phyloP scores from a whole-genome alignment of 2,797 vertebrate genomes.

The Sorex maritimensis region DNA sequence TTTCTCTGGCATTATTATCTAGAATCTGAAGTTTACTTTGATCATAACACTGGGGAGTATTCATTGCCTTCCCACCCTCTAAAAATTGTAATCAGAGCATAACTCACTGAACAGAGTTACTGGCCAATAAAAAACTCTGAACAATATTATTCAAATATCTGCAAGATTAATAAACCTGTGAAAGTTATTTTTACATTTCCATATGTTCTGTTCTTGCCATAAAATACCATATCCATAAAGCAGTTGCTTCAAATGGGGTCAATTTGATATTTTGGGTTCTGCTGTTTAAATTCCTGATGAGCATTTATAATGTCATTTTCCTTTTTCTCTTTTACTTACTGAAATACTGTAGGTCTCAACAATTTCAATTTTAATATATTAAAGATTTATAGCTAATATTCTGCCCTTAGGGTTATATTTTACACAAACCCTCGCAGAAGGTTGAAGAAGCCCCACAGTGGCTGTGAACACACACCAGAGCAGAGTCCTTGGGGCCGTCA shows the following conservation, averaged over 20 bases:
- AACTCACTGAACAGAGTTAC: neutral
- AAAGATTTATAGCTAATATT: slow-evolving; percentile 54
- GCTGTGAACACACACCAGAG: neutral
- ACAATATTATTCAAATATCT: neutral
- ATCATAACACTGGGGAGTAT: neutral
- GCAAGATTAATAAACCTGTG: slow-evolving; percentile 34
- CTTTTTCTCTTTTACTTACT: slow-evolving; percentile 52
- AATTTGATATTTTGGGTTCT: slow-evolving; percentile 43
- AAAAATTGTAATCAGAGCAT: neutral
- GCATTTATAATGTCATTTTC: slow-evolving; percentile 67
- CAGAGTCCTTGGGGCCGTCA: neutral
- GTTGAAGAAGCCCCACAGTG: neutral
- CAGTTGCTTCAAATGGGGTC: slow-evolving; percentile 12
- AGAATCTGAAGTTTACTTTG: neutral
- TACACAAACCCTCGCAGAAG: slow-evolving; percentile 1
- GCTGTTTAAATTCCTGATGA: slow-evolving; percentile 57
- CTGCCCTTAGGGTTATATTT: slow-evolving; percentile 12
- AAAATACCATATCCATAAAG: slow-evolving; percentile 44
- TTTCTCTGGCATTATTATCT: neutral
- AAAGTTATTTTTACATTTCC: slow-evolving; percentile 41
- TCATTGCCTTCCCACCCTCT: neutral
- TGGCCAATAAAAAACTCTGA: slow-evolving; percentile 7
- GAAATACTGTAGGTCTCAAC: slow-evolving; percentile 2
- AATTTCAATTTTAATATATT: slow-evolving; percentile 63
- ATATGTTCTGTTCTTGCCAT: slow-evolving; percentile 39